Conservation (phyloP, 2,888 invertebrate genomes). For the Siphlonurus alternatus region DNA sequence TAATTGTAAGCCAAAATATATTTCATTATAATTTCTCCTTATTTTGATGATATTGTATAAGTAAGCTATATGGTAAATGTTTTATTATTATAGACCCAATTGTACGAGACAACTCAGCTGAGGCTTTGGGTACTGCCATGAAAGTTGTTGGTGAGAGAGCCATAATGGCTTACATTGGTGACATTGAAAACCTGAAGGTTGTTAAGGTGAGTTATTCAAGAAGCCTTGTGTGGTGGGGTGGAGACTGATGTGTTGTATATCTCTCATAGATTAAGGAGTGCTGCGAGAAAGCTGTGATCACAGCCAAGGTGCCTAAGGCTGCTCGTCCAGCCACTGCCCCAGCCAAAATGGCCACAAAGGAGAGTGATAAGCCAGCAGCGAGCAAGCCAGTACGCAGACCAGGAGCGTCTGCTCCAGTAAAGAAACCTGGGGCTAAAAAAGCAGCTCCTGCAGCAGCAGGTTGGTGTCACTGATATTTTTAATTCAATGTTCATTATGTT, state of each 20-base stretch:
- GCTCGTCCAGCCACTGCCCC: constrained; percentile 14
- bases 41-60: background rate
- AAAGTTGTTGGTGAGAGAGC: constrained; percentile 88
- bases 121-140: constrained; percentile 85
- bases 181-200: constrained; percentile 82
- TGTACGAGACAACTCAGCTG: constrained; percentile 83
- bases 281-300: constrained; percentile 80
- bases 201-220: constrained; percentile 40
- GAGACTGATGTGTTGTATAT: constrained; percentile 5
- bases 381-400: constrained; percentile 35
- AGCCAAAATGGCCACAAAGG: constrained; percentile 33
- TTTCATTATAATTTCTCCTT: background rate
- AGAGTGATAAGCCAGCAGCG: constrained; percentile 30
- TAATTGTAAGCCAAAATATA: background rate
- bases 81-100: constrained; percentile 48
- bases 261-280: constrained; percentile 72
- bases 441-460: constrained; percentile 13
- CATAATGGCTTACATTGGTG: constrained; percentile 67
- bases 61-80: background rate
- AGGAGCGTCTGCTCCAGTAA: constrained; percentile 19
- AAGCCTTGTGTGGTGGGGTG: background rate
- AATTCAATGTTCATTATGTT: background rate
- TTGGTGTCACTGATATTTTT: background rate
- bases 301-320: constrained; percentile 46
- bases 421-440: constrained; percentile 21